Conservation (phyloP, 2,888 invertebrate species). For the Anarsia innoxiella region DNA sequence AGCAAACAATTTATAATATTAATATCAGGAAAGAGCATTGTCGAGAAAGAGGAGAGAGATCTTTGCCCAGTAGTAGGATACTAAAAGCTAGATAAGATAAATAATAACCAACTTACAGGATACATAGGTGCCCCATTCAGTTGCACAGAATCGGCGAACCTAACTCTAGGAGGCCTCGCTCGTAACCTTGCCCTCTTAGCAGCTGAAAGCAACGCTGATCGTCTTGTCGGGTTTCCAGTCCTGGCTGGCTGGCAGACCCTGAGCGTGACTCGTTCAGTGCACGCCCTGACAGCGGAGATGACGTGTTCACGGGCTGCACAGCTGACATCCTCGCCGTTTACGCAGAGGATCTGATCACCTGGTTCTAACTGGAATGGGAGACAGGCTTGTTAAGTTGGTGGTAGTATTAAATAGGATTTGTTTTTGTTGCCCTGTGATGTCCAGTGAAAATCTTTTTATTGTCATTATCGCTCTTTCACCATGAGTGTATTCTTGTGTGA, state of each 20-base stretch:
- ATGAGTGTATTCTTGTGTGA: no score
- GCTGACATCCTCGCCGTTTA: conserved; percentile 93
- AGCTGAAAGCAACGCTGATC: conserved; percentile 90
- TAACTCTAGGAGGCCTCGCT: conserved; percentile 86
- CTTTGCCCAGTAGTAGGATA: no score
- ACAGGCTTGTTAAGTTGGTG: neutral
- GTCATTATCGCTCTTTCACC: no score
- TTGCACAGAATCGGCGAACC: conserved; percentile 93
- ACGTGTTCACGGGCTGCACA: conserved; percentile 90
- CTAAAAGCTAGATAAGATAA: no score
- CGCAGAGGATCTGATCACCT: conserved; percentile 92
- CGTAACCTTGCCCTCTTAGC: conserved; percentile 89
- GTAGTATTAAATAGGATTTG: neutral
- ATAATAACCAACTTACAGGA: conserved; percentile 75
- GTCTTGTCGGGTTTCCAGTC: conserved; percentile 71
- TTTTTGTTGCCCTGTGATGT: no score
- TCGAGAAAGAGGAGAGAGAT: no score
- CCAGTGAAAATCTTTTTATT: no score
- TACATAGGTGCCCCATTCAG: conserved; percentile 89
- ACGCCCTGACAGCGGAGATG: conserved; percentile 89
- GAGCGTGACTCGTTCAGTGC: conserved; percentile 82
- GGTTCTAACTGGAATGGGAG: conserved; percentile 80
- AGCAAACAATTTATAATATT: no score
- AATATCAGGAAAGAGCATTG: no score
- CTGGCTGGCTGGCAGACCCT: conserved; percentile 89